Conservation (phyloP, 1,140 invertebrate genomes). For the Drosophila burlai region DNA sequence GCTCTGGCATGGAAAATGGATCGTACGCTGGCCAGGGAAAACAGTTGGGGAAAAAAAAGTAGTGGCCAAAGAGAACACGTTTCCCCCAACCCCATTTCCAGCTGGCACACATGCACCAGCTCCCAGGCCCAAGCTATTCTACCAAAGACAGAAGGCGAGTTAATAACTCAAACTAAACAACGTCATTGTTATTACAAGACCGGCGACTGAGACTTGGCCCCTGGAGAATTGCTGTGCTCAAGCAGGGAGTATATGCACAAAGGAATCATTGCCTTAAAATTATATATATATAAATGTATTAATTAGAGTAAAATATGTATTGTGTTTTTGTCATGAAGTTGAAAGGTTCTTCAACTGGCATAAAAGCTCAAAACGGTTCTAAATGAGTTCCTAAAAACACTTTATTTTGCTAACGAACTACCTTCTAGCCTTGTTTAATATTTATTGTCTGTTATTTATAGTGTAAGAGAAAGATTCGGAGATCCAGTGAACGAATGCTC, state of each 20-base stretch:
- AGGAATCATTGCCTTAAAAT: not conserved
- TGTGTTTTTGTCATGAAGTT: not conserved
- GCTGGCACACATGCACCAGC: slow-evolving; percentile 18
- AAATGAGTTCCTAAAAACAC: not conserved
- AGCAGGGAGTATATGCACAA: slow-evolving; percentile 1
- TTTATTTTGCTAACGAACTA: not conserved
- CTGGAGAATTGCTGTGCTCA: slow-evolving; percentile 17
- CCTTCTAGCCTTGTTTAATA: not conserved
- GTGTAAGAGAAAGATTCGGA: not conserved
- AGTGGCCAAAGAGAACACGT: slow-evolving; percentile 35
- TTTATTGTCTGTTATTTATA: not conserved
- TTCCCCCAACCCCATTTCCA: slow-evolving; percentile 6
- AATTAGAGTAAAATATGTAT: not conserved
- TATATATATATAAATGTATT: not conserved
- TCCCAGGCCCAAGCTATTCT: not conserved
- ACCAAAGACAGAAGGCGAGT: slow-evolving; percentile 59
- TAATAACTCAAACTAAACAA: slow-evolving; percentile 83
- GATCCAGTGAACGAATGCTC: slow-evolving; percentile 10
- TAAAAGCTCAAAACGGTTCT: not conserved
- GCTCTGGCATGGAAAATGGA: slow-evolving; percentile 53
- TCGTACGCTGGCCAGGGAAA: slow-evolving; percentile 28
- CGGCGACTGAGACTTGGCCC: slow-evolving; percentile 27
- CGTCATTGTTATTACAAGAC: slow-evolving; percentile 72
- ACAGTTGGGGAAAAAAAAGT: slow-evolving; percentile 12
- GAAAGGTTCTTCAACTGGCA: not conserved